A percentile compares a stretch with the other conserved stretches of the same genome.
phyloP scores from a whole-genome alignment of 2,888 invertebrate genomes.

The Drosophila rubida region DNA sequence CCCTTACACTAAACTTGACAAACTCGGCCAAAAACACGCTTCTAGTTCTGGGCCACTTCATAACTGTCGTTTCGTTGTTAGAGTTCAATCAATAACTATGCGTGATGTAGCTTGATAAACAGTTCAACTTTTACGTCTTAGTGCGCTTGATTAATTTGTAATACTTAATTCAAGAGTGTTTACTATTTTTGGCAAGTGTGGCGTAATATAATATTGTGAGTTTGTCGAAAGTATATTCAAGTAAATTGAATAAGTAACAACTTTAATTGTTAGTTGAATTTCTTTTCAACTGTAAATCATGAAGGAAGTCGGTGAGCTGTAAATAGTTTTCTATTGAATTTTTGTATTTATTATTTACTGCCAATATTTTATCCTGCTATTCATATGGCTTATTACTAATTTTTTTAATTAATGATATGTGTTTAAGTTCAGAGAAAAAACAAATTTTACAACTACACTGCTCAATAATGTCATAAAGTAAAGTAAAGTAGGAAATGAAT shows the following conservation, averaged over 20 bases:
- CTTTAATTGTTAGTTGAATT: too few species aligned
- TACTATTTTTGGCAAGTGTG: neutral
- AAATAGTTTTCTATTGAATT: too few species aligned
- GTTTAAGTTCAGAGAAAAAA: too few species aligned
- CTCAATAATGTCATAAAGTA: neutral
- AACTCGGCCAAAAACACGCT: neutral
- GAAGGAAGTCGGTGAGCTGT: too few species aligned
- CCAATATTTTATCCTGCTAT: too few species aligned
- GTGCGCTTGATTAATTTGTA: neutral
- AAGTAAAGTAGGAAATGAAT: too few species aligned
- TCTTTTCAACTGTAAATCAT: too few species aligned
- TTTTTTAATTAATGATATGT: too few species aligned
- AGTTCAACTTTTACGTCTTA: neutral
- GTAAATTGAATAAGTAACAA: neutral
- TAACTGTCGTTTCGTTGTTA: neutral
- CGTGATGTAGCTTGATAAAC: neutral
- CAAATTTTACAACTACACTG: neutral
- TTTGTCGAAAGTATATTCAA: neutral
- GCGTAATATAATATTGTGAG: too few species aligned
- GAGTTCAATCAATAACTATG: neutral
- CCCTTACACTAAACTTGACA: neutral
- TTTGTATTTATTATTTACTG: too few species aligned
- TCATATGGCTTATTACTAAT: too few species aligned
- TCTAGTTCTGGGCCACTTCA: neutral
- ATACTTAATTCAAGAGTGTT: neutral